Conservation (phyloP, 2,888 invertebrate genomes). For the Drosophila nigricruria region DNA sequence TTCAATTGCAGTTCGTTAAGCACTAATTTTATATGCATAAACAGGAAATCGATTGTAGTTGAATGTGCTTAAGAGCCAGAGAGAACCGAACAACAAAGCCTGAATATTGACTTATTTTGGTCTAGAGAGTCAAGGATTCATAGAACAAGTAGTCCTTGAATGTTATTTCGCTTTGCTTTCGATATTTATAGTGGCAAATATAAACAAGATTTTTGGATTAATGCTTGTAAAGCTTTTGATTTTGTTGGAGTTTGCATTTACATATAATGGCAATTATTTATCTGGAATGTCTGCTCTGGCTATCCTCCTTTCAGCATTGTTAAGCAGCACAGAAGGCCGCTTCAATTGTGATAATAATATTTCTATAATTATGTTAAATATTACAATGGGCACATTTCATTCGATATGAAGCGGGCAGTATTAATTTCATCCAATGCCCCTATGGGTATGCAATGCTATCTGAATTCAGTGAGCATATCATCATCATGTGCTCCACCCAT, state of each 20-base stretch:
- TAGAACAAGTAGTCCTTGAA: neutral
- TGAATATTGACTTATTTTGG: conserved; percentile 14
- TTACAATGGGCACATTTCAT: neutral
- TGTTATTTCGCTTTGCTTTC: neutral
- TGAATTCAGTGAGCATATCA: conserved; percentile 10
- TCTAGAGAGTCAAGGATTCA: neutral
- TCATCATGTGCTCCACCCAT: conserved; percentile 3
- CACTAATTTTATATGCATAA: conserved; percentile 42
- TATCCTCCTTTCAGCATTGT: neutral
- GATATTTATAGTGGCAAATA: neutral
- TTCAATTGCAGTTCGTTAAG: conserved; percentile 13
- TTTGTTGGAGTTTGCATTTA: neutral
- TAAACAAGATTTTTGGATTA: conserved; percentile 6
- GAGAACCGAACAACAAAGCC: conserved; percentile 12
- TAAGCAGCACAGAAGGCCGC: neutral
- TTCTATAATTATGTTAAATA: conserved; percentile 4
- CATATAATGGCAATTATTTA: too few relatives aligned
- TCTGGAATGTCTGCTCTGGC: neutral
- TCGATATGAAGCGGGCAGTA: neutral
- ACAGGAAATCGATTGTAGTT: conserved; percentile 48
- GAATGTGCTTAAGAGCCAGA: conserved; percentile 12
- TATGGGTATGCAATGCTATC: conserved; percentile 5
- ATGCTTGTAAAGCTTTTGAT: neutral
- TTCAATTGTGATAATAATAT: neutral
- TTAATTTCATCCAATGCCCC: neutral